Base-by-base conservation (phyloP, 1,140 invertebrate genomes). In the Drosophila novamexicana region DNA sequence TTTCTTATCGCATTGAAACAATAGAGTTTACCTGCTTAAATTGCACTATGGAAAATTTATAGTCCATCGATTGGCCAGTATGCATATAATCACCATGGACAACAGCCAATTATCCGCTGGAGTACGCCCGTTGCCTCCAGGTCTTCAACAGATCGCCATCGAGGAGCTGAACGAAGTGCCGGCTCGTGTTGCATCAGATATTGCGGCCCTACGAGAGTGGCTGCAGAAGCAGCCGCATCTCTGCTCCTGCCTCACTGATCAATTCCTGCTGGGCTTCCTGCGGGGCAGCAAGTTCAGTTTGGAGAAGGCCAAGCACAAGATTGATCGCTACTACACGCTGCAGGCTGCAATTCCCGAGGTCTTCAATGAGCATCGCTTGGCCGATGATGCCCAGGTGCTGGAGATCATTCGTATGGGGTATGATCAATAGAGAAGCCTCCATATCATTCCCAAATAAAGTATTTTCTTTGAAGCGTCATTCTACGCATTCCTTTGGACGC, bases 281-380 rank as follows among this genome's bases (percentile, higher is more conserved):
- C 93, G 95, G 7, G 94, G 95, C 39, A 94, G 94, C 67, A 96
- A 96, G 88, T 95, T 94, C 86, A 95, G 95, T 74, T 83, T 95
- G 66, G 94, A 95, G 84, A 93, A 93, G 77, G 94, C 94, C 6
- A 95, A 95, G 86, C 91, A 94, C 72, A 95, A 95, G 81, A 69
- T 95, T 2, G 95, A 95, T 81, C 93, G 94, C 88, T 95, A 93
- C 89, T 95, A 95, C 73, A 94, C 94, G 1, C 89, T 95, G 40
- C 93, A 93, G 80, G 92, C 93, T 1, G 85, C 93, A 12, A 91
- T 94, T 37, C 95, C 95, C 0, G 95, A 95, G 65, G 89, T 94
- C 22, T 93, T 91, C 62, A 80, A 80, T n/a, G 71, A 93, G 5
- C 91, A 84, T 52, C 73, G 82, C 7, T 83, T 92, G 39, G 75